Base-by-base conservation (phyloP, 2,113 vertebrate genomes). In the Lophura nycthemera region DNA sequence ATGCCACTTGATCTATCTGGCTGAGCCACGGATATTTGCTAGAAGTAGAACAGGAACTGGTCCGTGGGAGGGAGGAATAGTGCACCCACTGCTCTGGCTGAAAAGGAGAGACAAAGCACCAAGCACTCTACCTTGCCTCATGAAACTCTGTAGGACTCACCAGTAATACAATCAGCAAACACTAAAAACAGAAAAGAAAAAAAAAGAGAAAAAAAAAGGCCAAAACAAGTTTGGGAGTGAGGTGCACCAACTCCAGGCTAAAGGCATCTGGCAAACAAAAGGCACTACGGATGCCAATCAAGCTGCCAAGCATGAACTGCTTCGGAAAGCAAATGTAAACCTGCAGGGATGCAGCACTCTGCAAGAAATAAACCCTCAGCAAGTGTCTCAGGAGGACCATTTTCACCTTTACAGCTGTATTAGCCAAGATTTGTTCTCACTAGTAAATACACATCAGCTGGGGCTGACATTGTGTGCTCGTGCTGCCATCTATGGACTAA, bases 401-500 rank as follows among this genome's bases (percentile, higher is more conserved):
- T 65, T 88, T 73, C 93, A 88, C 73, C 63, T 52, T 47, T 72
- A 78, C 94, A 63, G 88, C 25, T 64, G 74, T 63, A 52, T 66
- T 15, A 61, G 86, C 75, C 48, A 47, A 81, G 77, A 63, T 9
- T 64, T 27, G 78, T 19, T 89, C 76, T 78, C 63, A 15, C 36
- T 45, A 70, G 45, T 38, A 83, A 88, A 71, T 57, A 48, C 57
- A 59, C 64, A 61, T 19, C 65, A 73, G 48, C 43, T 16, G 30
- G 29, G 18, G 40, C 65, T 57, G 29, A 20, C 91, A 48, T 11
- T 1, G 5, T 11, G 30, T 38, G 69, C 60, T 61, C 7, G 25
- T 95, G 92, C 96, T 93, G 95, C 95, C 96, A 91, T n/a, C 97
- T 96, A 66, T 57, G 5, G 95, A 45, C 57, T 69, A 0, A 71